Base-by-base conservation (phyloP, 2,888 invertebrate species). In the Caenorhabditis macrosperma region DNA sequence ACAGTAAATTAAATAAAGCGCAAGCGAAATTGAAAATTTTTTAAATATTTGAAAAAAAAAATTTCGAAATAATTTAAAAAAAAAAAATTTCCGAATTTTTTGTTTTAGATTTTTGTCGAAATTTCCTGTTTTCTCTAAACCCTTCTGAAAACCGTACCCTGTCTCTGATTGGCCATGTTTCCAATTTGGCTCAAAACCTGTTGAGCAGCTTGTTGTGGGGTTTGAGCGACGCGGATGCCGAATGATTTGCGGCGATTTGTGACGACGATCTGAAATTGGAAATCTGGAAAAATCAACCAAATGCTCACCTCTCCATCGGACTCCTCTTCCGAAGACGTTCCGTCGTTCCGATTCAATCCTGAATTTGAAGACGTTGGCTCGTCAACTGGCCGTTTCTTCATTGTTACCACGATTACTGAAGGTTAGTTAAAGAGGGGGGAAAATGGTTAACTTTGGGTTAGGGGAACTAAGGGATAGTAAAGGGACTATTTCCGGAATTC, bases 181-280 rank as follows among this genome's bases (percentile, higher is more conserved):
- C 82, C 82, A 35, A 85, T 84, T 55, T 85, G 81, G 6, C 61
- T 67, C 30, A 85, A 48, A 12, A 85, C 78, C n/a, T 78, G 79
- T 15, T 83, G 68, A 24, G 74, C 66, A 2, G 83, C 85, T 60
- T 76, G 78, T 44, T 82, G 77, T 1, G 85, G 84, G 6, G 60
- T 82, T 15, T 67, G 71, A 2, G 82, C 81, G 7, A 83, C 83
- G 20, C 81, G 66, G 52, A 83, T 77, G 15, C 80, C 83, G 28
- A 72, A 72, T 7, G 66, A 67, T 20, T 72, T 68, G 50, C 75
- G 41, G 44, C 50, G 63, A 28, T 24, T 66, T 7, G 76, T 41
- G 22, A 75, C 20, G 6, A 82, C 77, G 15, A 78, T 69, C 81
- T 81, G 33, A 26, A 57, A 61, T 1, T 12, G 7, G 10, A 44